Percentiles rank a stretch among this genome's conserved stretches.
phyloP scores from a whole-genome alignment of 2,113 vertebrate species.

The Nothoprocta perdicaria region DNA sequence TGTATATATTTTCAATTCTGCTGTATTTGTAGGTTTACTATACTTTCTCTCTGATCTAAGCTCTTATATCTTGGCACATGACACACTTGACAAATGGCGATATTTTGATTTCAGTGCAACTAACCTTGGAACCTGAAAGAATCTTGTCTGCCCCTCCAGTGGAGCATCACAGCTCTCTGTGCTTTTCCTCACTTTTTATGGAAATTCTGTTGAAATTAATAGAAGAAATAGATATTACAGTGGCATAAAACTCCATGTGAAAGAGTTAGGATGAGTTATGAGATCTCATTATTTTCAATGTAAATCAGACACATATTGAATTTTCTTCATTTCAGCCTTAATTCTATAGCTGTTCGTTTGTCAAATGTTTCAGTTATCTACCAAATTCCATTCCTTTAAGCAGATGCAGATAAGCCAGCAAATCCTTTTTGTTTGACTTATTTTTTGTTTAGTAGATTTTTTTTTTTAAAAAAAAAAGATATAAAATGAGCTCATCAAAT shows the following conservation, averaged over 20 bases:
- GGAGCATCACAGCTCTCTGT: background rate
- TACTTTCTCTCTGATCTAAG: no score
- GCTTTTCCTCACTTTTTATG: constrained; percentile 15
- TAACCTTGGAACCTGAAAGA: no score
- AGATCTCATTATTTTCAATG: constrained; percentile 10
- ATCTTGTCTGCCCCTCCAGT: no score
- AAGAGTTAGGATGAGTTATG: background rate
- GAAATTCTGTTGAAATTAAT: constrained; percentile 38
- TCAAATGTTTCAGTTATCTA: background rate
- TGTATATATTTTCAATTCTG: no score
- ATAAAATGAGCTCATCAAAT: background rate
- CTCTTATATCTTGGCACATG: no score
- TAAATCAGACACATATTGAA: background rate
- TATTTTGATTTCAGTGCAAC: no score
- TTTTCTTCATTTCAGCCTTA: constrained; percentile 11
- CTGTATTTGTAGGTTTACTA: no score
- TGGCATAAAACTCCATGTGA: background rate
- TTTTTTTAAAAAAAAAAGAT: background rate
- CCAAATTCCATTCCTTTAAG: background rate
- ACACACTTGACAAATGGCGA: no score
- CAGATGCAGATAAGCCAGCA: background rate
- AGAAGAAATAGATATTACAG: constrained; percentile 29
- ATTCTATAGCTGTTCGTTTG: background rate
- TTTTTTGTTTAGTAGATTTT: background rate
- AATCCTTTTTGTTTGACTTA: background rate